Base-by-base conservation (phyloP, 1,140 invertebrate genomes). In the Akabosia matsudoensis region DNA sequence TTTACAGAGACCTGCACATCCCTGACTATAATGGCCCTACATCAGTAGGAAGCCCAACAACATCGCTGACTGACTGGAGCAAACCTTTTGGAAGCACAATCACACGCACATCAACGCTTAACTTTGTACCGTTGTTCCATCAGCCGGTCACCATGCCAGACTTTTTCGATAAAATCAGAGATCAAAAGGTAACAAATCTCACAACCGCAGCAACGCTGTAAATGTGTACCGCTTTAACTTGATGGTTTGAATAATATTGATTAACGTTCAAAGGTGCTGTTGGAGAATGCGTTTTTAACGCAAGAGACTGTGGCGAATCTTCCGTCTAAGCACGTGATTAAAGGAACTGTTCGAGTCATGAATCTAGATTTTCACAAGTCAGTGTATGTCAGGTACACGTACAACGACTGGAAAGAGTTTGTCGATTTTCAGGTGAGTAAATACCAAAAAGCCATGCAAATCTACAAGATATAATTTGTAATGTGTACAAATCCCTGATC, bases 301-400 rank as follows among this genome's bases (percentile, higher is more conserved):
- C 61, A 67, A 30, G 61, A 67, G 61, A 30, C 61, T 14, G 10
- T 67, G 14, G 22, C 26, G 7, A 67, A 67, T 31, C 28, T 30
- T 28, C 26, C 28, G 61, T 30, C 61, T 31, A 88, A 92, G 51
- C 82, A 86, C 75, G 91, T 89, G n/a, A 90, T 97, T n/a, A 90
- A 89, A 16, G 95, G 95, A 16, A 89, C 91, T 0, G 92, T 97
- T 1, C 88, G 95, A 30, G 96, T 97, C 10, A 86, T 93, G 52
- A 98, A 97, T 85, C 84, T 97, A 56, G 92, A 94, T 83, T 98
- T 93, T 84, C 90, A 97, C 82, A 98, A 98, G 86, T 91, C 89
- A 28, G 94, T 97, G 16, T 89, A 92, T 80, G 88, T 97, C 52
- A 88, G 96, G 56, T 97, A 96, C 84, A 92, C 92, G 0, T 87